Evolutionary conservation across 2,888 invertebrate species (phyloP).

Genomic region (Cyclophora punctaria): DNA sequence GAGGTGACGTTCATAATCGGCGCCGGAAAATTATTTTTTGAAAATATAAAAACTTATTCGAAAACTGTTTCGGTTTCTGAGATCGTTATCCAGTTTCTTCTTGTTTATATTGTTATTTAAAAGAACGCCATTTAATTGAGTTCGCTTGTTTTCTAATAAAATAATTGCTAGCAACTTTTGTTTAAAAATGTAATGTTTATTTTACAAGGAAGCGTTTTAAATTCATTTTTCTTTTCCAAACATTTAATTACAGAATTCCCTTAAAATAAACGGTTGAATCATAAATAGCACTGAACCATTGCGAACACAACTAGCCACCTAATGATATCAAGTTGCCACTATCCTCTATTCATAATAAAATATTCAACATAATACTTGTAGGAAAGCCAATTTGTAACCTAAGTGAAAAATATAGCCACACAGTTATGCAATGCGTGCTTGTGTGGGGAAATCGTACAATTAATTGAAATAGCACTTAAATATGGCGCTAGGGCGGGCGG

Average conservation of each 20-base stretch:
- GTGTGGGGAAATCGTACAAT: conserved; percentile 63
- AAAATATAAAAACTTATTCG: conserved; percentile 18
- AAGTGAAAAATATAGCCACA: conserved; percentile 57
- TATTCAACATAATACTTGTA: conserved; percentile 32
- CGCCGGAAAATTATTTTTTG: conserved; percentile 41
- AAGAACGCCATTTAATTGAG: too few species aligned
- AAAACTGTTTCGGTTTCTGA: conserved; percentile 34
- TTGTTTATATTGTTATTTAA: not conserved
- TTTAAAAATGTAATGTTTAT: too few species aligned
- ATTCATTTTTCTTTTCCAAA: too few species aligned
- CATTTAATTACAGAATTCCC: too few species aligned
- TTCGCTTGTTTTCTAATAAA: too few species aligned
- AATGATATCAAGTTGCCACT: conserved; percentile 18
- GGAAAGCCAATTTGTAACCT: conserved; percentile 48
- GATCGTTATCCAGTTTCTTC: conserved; percentile 27
- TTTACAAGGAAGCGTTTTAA: too few species aligned
- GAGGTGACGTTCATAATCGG: conserved; percentile 54
- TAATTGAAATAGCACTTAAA: conserved; percentile 69
- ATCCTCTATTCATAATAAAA: conserved; percentile 6
- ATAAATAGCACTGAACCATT: too few species aligned
- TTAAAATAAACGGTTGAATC: too few species aligned
- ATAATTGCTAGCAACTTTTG: too few species aligned
- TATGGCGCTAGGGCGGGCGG: conserved; percentile 33
- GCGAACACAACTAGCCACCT: too few species aligned
- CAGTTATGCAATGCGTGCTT: conserved; percentile 28